Percentiles rank a stretch among this genome's conserved stretches.
phyloP scores from a whole-genome alignment of 1,140 invertebrate genomes.

The Drosophila ogumai region DNA sequence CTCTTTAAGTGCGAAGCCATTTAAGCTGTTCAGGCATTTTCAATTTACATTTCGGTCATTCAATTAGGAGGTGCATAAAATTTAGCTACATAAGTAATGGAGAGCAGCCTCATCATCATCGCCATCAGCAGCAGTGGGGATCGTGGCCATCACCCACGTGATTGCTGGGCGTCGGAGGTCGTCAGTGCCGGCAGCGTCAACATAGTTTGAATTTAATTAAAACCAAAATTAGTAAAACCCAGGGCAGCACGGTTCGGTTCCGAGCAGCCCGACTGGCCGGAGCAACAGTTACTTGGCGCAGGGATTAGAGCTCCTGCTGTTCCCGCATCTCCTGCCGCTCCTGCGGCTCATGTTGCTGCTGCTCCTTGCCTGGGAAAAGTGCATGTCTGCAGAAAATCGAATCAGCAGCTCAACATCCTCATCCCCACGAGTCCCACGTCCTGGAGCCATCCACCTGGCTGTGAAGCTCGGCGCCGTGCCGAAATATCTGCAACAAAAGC shows the following conservation, averaged over 20 bases:
- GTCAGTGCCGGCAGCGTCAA: conserved; percentile 72
- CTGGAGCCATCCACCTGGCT: conserved; percentile 34
- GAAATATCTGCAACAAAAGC: conserved; percentile 81
- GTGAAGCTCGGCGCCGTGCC: conserved; percentile 48
- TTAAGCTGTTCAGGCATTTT: conserved; percentile 48
- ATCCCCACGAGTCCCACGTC: conserved; percentile 1
- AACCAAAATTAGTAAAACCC: conserved; percentile 76
- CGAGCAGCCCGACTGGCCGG: conserved; percentile 12
- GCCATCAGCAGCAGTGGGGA: conserved; percentile 14
- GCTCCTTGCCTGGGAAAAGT: conserved; percentile 62
- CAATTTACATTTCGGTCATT: conserved; percentile 77
- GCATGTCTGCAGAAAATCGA: conserved; percentile 83
- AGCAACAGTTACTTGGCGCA: conserved; percentile 77
- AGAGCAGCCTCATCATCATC: conserved; percentile 42
- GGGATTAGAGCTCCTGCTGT: conserved; percentile 62
- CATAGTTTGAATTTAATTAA: conserved; percentile 82
- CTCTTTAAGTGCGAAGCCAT: conserved; percentile 28
- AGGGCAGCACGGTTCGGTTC: conserved; percentile 8
- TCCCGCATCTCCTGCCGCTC: conserved; percentile 15
- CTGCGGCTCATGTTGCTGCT: conserved; percentile 2
- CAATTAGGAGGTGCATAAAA: conserved; percentile 68
- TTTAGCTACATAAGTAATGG: conserved; percentile 65
- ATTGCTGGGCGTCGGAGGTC: conserved; percentile 39
- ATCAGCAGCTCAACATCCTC: conserved; percentile 68
- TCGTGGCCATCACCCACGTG: conserved; percentile 48